Percentiles rank a stretch among this genome's conserved stretches.
Conservation (phyloP, 2,888 invertebrate species). For the Scaptomyza tumidula region DNA sequence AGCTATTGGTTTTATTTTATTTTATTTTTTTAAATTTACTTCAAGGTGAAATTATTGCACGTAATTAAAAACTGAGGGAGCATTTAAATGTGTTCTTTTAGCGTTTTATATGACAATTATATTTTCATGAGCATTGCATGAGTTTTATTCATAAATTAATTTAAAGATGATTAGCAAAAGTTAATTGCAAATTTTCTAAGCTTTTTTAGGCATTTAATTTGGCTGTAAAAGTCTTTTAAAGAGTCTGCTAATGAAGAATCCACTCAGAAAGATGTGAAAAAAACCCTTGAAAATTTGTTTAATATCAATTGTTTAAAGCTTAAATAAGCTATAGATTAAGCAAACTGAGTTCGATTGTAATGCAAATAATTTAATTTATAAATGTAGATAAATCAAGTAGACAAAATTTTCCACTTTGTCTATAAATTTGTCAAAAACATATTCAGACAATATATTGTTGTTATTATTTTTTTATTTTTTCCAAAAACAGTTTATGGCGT, state of each 20-base stretch:
- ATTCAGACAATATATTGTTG: conserved; percentile 10
- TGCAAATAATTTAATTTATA: conserved; percentile 1
- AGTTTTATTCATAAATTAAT: conserved; percentile 13
- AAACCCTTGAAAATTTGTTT: too few relatives aligned
- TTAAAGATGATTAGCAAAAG: conserved; percentile 22
- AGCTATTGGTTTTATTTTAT: background rate
- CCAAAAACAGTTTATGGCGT: conserved; percentile 12
- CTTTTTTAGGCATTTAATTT: conserved; percentile 7
- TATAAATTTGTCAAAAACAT: conserved; percentile 16
- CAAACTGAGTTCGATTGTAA: background rate
- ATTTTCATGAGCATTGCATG: conserved; percentile 31
- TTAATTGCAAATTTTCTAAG: conserved; percentile 18
- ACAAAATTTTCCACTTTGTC: conserved; percentile 3
- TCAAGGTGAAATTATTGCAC: conserved; percentile 42
- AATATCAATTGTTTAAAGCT: too few relatives aligned
- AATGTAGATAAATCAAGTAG: conserved; percentile 4
- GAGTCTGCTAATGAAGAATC: background rate
- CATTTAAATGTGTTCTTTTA: conserved; percentile 15
- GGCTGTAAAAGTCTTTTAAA: too few relatives aligned
- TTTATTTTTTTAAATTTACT: too few relatives aligned
- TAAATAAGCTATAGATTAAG: background rate
- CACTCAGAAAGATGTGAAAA: too few relatives aligned
- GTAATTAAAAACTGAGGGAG: conserved; percentile 33
- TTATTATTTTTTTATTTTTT: background rate
- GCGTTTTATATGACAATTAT: conserved; percentile 23